Conservation (phyloP, 2,888 invertebrate species). For the Dusona sp. region DNA sequence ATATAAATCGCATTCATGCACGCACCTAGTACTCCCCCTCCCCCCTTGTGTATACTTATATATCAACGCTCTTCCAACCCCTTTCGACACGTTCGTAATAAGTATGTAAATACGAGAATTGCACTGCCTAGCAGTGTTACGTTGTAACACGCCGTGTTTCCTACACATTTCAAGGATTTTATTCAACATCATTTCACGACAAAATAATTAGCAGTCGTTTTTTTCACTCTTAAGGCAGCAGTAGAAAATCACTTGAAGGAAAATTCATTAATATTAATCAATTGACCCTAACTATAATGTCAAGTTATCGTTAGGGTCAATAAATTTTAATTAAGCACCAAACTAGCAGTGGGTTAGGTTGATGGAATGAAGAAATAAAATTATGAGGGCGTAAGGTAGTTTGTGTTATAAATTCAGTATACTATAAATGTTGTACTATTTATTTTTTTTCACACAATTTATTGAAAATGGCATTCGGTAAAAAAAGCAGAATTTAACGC, state of each 20-base stretch:
- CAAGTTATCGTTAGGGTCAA: neutral
- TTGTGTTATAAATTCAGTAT: neutral
- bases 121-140: neutral
- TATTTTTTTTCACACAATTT: conserved; percentile 18
- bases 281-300: too few relatives aligned
- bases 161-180: neutral
- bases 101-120: conserved; percentile 76
- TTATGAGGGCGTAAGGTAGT: neutral
- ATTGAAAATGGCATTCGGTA: neutral
- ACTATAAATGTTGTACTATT: neutral
- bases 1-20: conserved; percentile 48
- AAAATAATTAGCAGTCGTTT: neutral
- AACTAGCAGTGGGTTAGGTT: neutral
- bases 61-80: conserved; percentile 69
- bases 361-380: neutral
- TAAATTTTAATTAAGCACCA: neutral
- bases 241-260: neutral
- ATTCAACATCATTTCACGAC: neutral
- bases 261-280: neutral
- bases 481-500: conserved; percentile 45
- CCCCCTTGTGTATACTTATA: conserved; percentile 21
- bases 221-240: neutral
- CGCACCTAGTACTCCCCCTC: conserved; percentile 26
- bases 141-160: neutral
- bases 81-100: conserved; percentile 75